Conservation (phyloP, 2,113 vertebrate genomes). For the Melanerpes aurifrons region DNA sequence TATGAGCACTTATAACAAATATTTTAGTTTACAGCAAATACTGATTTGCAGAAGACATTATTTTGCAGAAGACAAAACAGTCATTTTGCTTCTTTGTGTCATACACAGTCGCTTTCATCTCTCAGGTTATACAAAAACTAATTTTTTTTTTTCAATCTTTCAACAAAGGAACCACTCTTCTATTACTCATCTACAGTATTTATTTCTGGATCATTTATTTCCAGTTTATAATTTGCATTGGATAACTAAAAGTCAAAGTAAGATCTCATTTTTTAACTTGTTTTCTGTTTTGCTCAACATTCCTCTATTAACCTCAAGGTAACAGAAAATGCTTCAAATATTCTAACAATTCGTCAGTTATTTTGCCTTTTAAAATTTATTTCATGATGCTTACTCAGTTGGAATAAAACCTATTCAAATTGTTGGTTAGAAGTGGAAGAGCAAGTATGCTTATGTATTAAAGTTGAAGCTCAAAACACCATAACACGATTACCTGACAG, state of each 20-base stretch:
- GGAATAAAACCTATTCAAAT: constrained; percentile 37
- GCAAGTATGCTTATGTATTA: constrained; percentile 16
- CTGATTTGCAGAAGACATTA: background rate
- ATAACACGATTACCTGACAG: background rate
- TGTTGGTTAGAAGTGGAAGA: constrained; percentile 29
- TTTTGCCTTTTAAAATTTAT: constrained; percentile 23
- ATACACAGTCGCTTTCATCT: rapidly evolving
- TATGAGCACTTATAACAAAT: background rate
- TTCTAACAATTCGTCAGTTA: background rate
- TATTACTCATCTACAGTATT: background rate
- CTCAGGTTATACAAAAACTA: background rate
- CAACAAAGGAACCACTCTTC: background rate
- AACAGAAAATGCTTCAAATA: background rate
- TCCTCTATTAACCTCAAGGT: background rate
- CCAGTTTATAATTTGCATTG: background rate
- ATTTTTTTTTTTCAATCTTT: background rate
- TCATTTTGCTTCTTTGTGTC: background rate
- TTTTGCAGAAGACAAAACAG: background rate
- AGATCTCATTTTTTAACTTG: background rate
- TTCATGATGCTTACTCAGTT: background rate
- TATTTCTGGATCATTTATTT: background rate
- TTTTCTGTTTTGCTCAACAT: background rate
- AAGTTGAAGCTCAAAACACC: constrained; percentile 17
- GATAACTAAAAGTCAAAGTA: background rate
- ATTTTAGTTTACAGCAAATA: background rate